Conservation (phyloP, 2,113 vertebrate species). For the Pseudorasbora parva region DNA sequence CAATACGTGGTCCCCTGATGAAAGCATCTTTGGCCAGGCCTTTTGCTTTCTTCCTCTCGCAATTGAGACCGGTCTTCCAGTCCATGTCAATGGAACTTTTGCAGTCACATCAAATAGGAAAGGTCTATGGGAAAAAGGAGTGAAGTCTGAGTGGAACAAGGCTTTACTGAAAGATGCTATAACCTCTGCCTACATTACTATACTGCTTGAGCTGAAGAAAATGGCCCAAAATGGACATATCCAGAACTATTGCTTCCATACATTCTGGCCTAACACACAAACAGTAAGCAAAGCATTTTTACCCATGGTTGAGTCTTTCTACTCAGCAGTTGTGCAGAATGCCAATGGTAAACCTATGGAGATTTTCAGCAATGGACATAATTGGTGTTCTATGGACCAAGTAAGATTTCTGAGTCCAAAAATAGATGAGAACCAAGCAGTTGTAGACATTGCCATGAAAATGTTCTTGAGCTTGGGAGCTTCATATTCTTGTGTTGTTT, state of each 20-base stretch:
- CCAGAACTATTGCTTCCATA: constrained; percentile 76
- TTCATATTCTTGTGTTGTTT: constrained; percentile 66
- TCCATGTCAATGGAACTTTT: constrained; percentile 84
- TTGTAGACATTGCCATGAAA: constrained; percentile 67
- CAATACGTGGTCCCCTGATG: constrained; percentile 63
- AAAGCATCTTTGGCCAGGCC: constrained; percentile 70
- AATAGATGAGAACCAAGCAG: constrained; percentile 64
- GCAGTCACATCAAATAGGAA: constrained; percentile 85
- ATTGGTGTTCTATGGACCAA: constrained; percentile 75
- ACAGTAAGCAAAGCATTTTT: constrained; percentile 76
- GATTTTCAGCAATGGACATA: constrained; percentile 79
- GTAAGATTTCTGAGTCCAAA: constrained; percentile 76
- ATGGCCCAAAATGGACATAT: constrained; percentile 74
- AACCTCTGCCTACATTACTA: constrained; percentile 72
- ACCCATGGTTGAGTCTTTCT: constrained; percentile 79
- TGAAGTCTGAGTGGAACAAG: constrained; percentile 80
- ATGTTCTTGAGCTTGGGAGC: constrained; percentile 70
- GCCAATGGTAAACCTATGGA: constrained; percentile 53
- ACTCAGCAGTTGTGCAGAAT: constrained; percentile 67
- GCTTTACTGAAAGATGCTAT: constrained; percentile 75
- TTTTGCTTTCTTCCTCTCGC: constrained; percentile 87
- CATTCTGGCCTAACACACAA: constrained; percentile 78
- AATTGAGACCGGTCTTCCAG: constrained; percentile 79
- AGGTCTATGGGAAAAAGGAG: constrained; percentile 77
- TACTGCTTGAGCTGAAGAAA: constrained; percentile 72